These are phyloP conservation scores for Pterophyllum scalare DNA, from an alignment of 2,113 vertebrate genomes.

Conservation along the genomic window DNA sequence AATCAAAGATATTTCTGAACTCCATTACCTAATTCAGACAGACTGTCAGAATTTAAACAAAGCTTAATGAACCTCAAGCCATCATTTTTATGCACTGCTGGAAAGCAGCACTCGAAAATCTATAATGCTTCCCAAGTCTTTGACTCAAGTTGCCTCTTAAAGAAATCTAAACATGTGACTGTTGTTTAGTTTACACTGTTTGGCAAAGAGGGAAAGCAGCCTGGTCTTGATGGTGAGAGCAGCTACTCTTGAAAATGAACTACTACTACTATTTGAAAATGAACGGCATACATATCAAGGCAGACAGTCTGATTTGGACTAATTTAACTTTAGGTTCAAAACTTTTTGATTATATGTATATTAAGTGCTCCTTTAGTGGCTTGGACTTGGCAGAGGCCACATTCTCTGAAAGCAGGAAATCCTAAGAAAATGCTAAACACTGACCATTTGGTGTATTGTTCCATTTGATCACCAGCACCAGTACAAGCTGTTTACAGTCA, in stretches of 20 bases:
- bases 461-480: not conserved
- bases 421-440: not conserved
- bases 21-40: constrained; percentile 4
- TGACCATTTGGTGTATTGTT: constrained; percentile 15
- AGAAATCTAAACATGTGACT: not conserved
- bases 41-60: constrained; percentile 26
- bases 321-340: not conserved
- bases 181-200: not conserved
- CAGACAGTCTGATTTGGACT: not conserved
- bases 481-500: constrained; percentile 6
- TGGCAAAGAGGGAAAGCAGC: not conserved
- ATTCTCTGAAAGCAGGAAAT: constrained; percentile 2
- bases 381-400: not conserved
- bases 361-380: not conserved
- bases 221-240: not conserved
- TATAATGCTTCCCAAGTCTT: not conserved
- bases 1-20: constrained; percentile 4
- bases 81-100: not conserved
- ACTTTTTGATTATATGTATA: not conserved
- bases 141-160: not conserved
- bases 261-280: constrained; percentile 1
- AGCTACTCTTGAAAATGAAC: not conserved
- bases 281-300: not conserved
- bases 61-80: constrained; percentile 17
- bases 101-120: not conserved